phyloP scores from a whole-genome alignment of 2,888 invertebrate genomes.

The Zaprionus lineosus region DNA sequence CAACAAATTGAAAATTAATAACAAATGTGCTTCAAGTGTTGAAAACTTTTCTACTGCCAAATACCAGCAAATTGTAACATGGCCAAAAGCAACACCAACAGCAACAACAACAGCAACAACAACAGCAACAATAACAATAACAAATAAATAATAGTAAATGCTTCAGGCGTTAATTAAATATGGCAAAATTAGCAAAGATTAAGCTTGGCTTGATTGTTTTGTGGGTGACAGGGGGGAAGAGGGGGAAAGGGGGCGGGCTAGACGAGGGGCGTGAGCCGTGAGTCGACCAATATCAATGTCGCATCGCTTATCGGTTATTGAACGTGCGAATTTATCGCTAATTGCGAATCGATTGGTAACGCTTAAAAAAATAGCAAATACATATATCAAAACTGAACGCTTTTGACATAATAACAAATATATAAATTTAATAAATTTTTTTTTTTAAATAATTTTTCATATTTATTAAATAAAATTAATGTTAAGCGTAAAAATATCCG shows the following conservation, averaged over 20 bases:
- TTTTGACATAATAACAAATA: slow-evolving; percentile 53
- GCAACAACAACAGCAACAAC: slow-evolving; percentile 9
- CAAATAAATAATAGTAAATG: slow-evolving; percentile 19
- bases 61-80: slow-evolving; percentile 59
- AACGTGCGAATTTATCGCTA: slow-evolving; percentile 46
- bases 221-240: no score
- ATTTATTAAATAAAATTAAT: background rate
- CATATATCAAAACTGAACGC: no score
- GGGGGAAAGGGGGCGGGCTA: background rate
- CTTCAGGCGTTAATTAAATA: slow-evolving; percentile 47
- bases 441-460: background rate
- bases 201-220: no score
- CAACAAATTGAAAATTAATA: slow-evolving; percentile 54
- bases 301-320: slow-evolving; percentile 60
- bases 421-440: slow-evolving; percentile 59
- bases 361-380: no score
- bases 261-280: background rate
- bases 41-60: slow-evolving; percentile 20
- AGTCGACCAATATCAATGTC: slow-evolving; percentile 51
- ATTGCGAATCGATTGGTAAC: slow-evolving; percentile 62
- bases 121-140: background rate
- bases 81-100: slow-evolving; percentile 23
- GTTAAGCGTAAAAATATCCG: background rate
- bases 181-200: slow-evolving; percentile 40
- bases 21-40: slow-evolving; percentile 40